phyloP scores from a whole-genome alignment of 2,797 vertebrate species.

The Pangasius sanitwongsei region DNA sequence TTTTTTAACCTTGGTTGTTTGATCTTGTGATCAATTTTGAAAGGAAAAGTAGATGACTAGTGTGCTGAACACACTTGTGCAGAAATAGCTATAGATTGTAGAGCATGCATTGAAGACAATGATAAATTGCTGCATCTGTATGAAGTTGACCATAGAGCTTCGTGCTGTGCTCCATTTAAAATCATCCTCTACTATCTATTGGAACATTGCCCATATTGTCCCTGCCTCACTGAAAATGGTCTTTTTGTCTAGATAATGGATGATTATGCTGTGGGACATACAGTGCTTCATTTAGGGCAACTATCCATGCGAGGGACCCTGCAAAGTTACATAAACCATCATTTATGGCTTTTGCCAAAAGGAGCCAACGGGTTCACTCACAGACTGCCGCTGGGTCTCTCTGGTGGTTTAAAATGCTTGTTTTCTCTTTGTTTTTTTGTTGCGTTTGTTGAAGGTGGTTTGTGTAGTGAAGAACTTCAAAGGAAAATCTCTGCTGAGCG shows the following conservation, averaged over 20 bases:
- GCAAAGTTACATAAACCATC: constrained; percentile 52
- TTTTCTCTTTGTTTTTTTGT: not conserved
- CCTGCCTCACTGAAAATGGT: constrained; percentile 37
- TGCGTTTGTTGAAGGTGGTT: constrained; percentile 75
- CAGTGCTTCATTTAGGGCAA: constrained; percentile 45
- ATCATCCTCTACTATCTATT: constrained; percentile 2
- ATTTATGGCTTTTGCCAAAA: constrained; percentile 25
- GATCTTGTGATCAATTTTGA: not conserved
- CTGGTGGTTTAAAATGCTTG: constrained; percentile 22
- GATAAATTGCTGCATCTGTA: constrained; percentile 37
- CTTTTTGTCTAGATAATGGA: constrained; percentile 48
- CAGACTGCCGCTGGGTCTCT: constrained; percentile 47
- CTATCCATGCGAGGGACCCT: constrained; percentile 49
- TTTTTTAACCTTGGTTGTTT: not conserved
- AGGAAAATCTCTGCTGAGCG: constrained; percentile 79
- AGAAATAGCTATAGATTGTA: not conserved
- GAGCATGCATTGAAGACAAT: constrained; percentile 1
- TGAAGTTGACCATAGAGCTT: constrained; percentile 28
- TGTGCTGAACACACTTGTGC: not conserved
- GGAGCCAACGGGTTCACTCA: constrained; percentile 18
- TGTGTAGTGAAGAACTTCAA: constrained; percentile 92
- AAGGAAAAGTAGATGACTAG: not conserved
- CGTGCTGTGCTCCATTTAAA: constrained; percentile 32
- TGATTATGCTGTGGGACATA: constrained; percentile 49
- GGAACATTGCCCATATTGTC: constrained; percentile 34